Base-by-base conservation (phyloP, 2,797 vertebrate genomes). In the Steatocranus sp. region DNA sequence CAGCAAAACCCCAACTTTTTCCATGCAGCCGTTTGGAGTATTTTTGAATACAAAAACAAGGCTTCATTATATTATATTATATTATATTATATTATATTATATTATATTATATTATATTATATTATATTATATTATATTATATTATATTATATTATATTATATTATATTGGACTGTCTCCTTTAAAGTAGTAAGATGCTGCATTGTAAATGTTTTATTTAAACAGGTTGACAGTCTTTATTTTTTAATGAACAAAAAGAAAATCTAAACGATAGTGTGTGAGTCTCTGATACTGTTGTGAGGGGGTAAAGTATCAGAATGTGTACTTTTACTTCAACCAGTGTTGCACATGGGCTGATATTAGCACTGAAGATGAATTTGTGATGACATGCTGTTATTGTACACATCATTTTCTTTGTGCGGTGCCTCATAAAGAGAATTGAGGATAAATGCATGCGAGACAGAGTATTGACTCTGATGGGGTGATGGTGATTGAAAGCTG, bases 401-500 rank as follows among this genome's bases (percentile, higher is more conserved):
- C 50, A n/a, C 51, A 32, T 83, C 17, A 5, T 3, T 56, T 43
- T 17, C 15, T 12, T 6, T 50, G 43, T 15, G 32, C 20, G 2
- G 9, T 25, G 51, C 73, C 17, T 76, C 4, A 8, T 9, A 18
- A 61, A 74, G 18, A 50, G 78, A 83, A 56, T 85, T 36, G 7
- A 89, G 82, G 63, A 61, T 25, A 5, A 61, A 73, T 58, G 75
- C 14, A 3, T 74, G 58, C 50, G 46, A 23, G 17, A 79, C 58
- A 27, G 25, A 75, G 32, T 14, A 7, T 38, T 50, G 86, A 68
- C 75, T 73, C 82, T 38, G 87, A 86, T 30, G 66, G 76, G 84
- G 78, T 74, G 83, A 79, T 11, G 79, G 43, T 30, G 78, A 86
- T 36, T 77, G 83, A 87, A 85, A 85, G 82, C 78, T 56, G 76